Evolutionary conservation across 1,140 invertebrate species (phyloP).

Genomic region (Polyergus mexicanus): DNA sequence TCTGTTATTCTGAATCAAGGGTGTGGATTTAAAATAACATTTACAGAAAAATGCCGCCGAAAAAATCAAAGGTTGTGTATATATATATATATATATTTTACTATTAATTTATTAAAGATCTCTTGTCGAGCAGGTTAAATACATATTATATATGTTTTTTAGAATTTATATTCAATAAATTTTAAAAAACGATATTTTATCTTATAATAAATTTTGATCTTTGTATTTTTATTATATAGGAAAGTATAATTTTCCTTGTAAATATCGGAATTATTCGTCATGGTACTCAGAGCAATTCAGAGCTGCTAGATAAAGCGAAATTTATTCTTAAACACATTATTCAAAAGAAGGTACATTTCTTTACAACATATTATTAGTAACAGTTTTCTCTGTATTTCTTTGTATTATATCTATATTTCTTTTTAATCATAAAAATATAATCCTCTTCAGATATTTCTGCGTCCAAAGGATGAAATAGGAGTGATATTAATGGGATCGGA

Average conservation of each 20-base stretch:
- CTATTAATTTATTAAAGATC: slow-evolving; percentile 1
- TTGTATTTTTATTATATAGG: slow-evolving; percentile 62
- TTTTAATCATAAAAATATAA: slow-evolving; percentile 9
- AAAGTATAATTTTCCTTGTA: slow-evolving; percentile 65
- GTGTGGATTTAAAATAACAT: background rate
- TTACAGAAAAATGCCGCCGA: slow-evolving; percentile 9
- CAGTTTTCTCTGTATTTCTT: background rate
- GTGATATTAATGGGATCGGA: slow-evolving; percentile 76
- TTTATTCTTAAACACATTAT: slow-evolving; percentile 68
- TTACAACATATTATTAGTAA: background rate
- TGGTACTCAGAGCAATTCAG: slow-evolving; percentile 20
- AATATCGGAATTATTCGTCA: slow-evolving; percentile 66
- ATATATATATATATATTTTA: background rate
- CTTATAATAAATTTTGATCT: background rate
- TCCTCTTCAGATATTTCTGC: slow-evolving; percentile 73
- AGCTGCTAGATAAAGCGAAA: slow-evolving; percentile 73
- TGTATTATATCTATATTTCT: background rate
- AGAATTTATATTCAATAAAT: slow-evolving; percentile 10
- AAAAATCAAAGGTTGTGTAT: slow-evolving; percentile 31
- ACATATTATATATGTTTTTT: background rate
- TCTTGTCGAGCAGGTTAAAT: background rate
- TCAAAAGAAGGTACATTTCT: slow-evolving; percentile 72
- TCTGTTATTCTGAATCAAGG: no score
- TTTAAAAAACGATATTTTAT: background rate
- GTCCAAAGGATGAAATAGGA: slow-evolving; percentile 76